phyloP scores from a whole-genome alignment of 92 coral and sea anemone genomes.

The Heteractis magnifica region DNA sequence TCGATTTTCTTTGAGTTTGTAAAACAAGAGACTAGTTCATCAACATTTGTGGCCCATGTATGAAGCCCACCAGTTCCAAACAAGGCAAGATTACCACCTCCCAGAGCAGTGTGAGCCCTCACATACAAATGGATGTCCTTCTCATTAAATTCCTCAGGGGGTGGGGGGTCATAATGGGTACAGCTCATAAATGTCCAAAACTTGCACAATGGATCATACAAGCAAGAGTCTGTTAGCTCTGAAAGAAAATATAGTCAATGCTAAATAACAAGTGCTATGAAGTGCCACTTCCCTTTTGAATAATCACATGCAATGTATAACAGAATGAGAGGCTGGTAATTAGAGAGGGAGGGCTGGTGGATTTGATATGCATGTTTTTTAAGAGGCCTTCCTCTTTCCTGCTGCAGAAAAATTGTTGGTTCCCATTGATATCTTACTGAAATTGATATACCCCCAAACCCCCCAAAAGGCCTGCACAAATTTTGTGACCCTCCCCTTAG shows the following conservation, averaged over 20 bases:
- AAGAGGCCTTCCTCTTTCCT: too few species aligned
- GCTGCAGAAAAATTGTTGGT: too few species aligned
- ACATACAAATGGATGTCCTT: constrained; percentile 67
- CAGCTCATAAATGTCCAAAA: constrained; percentile 94
- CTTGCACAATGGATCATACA: constrained; percentile 80
- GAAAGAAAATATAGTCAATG: background rate
- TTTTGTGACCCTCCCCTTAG: too few species aligned
- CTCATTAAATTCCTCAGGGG: constrained; percentile 61
- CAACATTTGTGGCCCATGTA: constrained; percentile 83
- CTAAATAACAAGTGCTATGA: background rate
- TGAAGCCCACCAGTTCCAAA: constrained; percentile 96
- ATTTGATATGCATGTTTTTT: too few species aligned
- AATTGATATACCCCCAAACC: too few species aligned
- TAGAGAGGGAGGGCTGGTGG: too few species aligned
- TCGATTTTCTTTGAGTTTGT: constrained; percentile 69
- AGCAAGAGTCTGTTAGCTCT: constrained; percentile 72
- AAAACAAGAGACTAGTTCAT: constrained; percentile 76
- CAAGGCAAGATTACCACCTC: constrained; percentile 89
- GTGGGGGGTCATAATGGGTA: constrained; percentile 88
- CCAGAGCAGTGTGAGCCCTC: constrained; percentile 95
- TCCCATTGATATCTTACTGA: too few species aligned
- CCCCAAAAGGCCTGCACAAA: too few species aligned
- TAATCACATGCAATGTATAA: too few species aligned
- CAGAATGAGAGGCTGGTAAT: too few species aligned
- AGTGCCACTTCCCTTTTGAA: too few species aligned